These are phyloP conservation scores for Aplysina aerophoba DNA, from an alignment of 37 sponge, comb jelly and placozoan species.

Conservation along the genomic window DNA sequence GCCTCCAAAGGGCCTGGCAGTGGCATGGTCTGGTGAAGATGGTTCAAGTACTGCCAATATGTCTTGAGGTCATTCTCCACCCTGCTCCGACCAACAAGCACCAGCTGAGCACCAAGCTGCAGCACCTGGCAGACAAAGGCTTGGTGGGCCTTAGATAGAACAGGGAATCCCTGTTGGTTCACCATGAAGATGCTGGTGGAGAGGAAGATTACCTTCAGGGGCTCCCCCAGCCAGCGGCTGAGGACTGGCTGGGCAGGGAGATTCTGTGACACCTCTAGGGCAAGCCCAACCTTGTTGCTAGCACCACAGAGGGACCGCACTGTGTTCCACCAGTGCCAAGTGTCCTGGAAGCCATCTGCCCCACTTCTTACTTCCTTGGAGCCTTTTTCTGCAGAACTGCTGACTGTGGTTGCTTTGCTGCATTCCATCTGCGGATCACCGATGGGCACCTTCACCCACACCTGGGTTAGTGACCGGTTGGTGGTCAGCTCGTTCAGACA, in stretches of 20 bases:
- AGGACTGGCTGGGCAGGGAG: slow-evolving; percentile 36
- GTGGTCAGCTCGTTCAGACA: slow-evolving; percentile 20
- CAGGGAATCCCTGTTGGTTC: slow-evolving; percentile 85
- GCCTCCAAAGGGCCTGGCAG: slow-evolving; percentile 47
- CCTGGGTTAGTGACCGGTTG: not conserved
- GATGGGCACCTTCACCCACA: slow-evolving; percentile 50
- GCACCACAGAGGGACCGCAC: slow-evolving; percentile 70
- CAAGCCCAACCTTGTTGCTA: slow-evolving; percentile 60
- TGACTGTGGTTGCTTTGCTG: too few species aligned
- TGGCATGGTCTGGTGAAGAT: slow-evolving; percentile 52
- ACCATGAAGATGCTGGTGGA: slow-evolving; percentile 67
- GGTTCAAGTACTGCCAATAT: slow-evolving; percentile 81
- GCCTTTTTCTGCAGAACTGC: not conserved
- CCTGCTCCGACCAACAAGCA: slow-evolving; percentile 57
- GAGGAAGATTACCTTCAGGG: slow-evolving; percentile 69
- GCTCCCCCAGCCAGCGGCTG: slow-evolving; percentile 89
- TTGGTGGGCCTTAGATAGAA: slow-evolving; percentile 57
- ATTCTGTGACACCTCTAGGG: slow-evolving; percentile 54
- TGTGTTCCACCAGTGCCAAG: slow-evolving; percentile 96
- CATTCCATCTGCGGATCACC: not conserved
- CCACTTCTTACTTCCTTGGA: too few species aligned
- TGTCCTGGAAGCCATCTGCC: slow-evolving; percentile 36
- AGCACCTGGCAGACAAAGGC: slow-evolving; percentile 36
- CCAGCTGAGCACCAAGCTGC: slow-evolving; percentile 57
- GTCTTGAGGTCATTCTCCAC: slow-evolving; percentile 54